phyloP scores from a whole-genome alignment of 2,888 invertebrate genomes.

The Ceriagrion tenellum region DNA sequence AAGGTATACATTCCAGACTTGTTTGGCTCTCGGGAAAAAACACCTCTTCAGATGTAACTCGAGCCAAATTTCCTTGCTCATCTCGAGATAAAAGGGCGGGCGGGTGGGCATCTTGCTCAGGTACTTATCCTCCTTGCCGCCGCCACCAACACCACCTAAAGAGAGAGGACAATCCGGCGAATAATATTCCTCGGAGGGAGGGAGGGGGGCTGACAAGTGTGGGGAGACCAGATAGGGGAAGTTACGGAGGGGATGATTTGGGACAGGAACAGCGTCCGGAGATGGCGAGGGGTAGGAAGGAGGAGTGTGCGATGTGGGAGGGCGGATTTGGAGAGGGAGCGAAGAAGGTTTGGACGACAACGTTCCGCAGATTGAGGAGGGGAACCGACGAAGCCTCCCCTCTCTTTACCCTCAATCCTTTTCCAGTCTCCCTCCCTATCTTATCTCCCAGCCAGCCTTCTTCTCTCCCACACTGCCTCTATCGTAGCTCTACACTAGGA shows the following conservation, averaged over 20 bases:
- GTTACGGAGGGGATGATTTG: neutral
- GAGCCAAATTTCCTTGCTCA: neutral
- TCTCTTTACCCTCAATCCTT: neutral
- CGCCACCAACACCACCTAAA: too few species aligned
- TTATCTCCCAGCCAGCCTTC: neutral
- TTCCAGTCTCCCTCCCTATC: neutral
- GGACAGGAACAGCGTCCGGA: neutral
- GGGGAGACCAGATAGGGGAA: neutral
- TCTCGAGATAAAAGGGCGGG: neutral
- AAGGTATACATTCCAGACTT: neutral
- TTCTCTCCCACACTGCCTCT: too few species aligned
- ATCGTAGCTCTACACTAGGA: too few species aligned
- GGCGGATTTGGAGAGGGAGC: neutral
- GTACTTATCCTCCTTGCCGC: neutral
- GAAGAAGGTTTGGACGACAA: neutral
- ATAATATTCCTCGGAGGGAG: neutral
- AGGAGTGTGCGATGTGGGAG: too few species aligned
- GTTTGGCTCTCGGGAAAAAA: neutral
- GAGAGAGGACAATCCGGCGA: neutral
- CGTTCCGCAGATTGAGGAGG: slow-evolving; percentile 21
- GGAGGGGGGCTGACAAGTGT: neutral
- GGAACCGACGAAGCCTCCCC: neutral
- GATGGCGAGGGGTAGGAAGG: neutral
- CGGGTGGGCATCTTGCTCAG: neutral
- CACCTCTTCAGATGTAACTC: neutral